phyloP scores from a whole-genome alignment of 2,888 invertebrate species.

The Ochropleura plecta region DNA sequence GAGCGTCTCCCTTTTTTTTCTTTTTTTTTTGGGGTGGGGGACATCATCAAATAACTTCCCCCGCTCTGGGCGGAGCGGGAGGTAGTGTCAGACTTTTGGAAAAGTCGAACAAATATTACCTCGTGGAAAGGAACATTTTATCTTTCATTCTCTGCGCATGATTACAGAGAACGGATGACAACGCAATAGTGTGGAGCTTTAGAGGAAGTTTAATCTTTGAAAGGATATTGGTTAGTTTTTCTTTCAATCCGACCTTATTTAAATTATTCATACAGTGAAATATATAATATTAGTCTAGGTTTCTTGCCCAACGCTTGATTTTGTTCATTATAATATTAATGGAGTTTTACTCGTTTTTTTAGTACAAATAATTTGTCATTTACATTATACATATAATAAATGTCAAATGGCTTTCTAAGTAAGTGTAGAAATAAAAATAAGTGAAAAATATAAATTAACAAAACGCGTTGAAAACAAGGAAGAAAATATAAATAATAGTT shows the following conservation, averaged over 20 bases:
- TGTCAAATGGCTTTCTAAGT: too few relatives aligned
- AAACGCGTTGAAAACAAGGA: background rate
- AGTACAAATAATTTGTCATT: too few relatives aligned
- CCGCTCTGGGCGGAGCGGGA: too few relatives aligned
- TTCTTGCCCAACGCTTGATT: background rate
- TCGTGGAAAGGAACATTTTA: background rate
- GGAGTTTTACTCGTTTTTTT: too few relatives aligned
- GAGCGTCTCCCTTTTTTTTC: too few relatives aligned
- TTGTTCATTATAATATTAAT: background rate
- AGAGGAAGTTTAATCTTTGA: slow-evolving; percentile 60
- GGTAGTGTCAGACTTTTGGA: too few relatives aligned
- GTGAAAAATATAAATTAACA: background rate
- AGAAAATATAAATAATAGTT: background rate
- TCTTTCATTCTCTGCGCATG: background rate
- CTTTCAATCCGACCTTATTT: slow-evolving; percentile 10
- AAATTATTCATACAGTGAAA: background rate
- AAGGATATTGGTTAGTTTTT: slow-evolving; percentile 53
- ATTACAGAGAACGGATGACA: slow-evolving; percentile 43
- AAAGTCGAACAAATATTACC: background rate
- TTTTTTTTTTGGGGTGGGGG: too few relatives aligned
- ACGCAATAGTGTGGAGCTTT: slow-evolving; percentile 43
- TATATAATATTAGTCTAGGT: background rate
- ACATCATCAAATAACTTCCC: too few relatives aligned
- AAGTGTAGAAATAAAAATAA: too few relatives aligned
- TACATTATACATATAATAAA: too few relatives aligned